These are phyloP conservation scores for Zele albiditarsus DNA, from an alignment of 2,888 invertebrate species.

Conservation along the genomic window DNA sequence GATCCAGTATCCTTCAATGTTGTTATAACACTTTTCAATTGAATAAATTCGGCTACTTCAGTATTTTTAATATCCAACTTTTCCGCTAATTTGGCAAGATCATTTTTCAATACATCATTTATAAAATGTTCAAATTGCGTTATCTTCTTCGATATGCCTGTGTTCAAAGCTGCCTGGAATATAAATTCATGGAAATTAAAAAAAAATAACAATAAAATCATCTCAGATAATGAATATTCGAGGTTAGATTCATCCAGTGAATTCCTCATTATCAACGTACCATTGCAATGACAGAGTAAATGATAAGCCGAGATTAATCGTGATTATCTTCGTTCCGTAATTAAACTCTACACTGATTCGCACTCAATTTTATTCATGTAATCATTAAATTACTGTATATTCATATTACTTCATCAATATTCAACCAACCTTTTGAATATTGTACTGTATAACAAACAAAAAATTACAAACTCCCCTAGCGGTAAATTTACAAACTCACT, in stretches of 20 bases:
- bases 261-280: neutral
- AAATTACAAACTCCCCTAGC: neutral
- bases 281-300: neutral
- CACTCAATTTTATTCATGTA: too few species aligned
- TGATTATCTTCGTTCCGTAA: too few species aligned
- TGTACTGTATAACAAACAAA: neutral
- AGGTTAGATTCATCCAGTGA: slow-evolving; percentile 34
- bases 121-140: slow-evolving; percentile 80
- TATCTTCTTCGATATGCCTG: slow-evolving; percentile 59
- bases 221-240: neutral
- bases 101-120: slow-evolving; percentile 85
- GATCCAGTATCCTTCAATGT: slow-evolving; percentile 76
- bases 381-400: too few species aligned
- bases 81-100: slow-evolving; percentile 78
- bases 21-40: slow-evolving; percentile 82
- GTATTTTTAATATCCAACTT: slow-evolving; percentile 78
- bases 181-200: neutral
- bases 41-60: slow-evolving; percentile 82
- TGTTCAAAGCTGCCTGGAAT: slow-evolving; percentile 53
- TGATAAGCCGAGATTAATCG: too few species aligned
- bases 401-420: too few species aligned
- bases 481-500: too few species aligned
- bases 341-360: too few species aligned
- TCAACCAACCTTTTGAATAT: too few species aligned
- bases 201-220: neutral